phyloP scores from a whole-genome alignment of 2,797 vertebrate species.

The Cottoperca gobio region DNA sequence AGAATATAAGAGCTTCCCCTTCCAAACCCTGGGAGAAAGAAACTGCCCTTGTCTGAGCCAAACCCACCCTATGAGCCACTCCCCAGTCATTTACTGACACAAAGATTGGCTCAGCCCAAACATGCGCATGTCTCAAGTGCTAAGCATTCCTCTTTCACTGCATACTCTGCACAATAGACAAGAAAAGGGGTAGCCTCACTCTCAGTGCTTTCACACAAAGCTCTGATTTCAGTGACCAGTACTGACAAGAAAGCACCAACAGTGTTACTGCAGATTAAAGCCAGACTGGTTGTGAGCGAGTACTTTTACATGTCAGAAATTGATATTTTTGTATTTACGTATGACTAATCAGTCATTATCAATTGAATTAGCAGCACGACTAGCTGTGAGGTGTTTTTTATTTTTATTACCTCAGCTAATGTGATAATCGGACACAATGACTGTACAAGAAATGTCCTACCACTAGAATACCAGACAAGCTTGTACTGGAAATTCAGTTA shows the following conservation, averaged over 20 bases:
- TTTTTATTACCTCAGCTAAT: constrained; percentile 10
- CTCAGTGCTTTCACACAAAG: constrained; percentile 59
- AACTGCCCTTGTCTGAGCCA: constrained; percentile 15
- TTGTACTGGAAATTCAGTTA: background rate
- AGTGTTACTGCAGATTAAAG: constrained; percentile 13
- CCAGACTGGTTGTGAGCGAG: background rate
- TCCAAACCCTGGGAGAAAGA: constrained; percentile 22
- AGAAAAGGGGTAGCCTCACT: constrained; percentile 34
- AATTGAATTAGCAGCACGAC: constrained; percentile 5
- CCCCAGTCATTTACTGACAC: constrained; percentile 54
- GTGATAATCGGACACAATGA: background rate
- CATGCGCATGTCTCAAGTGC: constrained; percentile 58
- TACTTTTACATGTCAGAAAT: constrained; percentile 10
- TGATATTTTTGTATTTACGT: background rate
- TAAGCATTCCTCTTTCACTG: constrained; percentile 54
- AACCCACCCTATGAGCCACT: constrained; percentile 43
- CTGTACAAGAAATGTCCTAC: constrained; percentile 1
- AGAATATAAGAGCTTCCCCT: background rate
- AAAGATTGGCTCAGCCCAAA: constrained; percentile 52
- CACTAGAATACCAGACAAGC: background rate
- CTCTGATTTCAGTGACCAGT: constrained; percentile 49
- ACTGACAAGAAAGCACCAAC: constrained; percentile 9
- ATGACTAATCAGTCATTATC: background rate
- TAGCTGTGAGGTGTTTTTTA: background rate
- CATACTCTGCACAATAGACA: constrained; percentile 50